These are phyloP conservation scores for Agrochola lota DNA, from an alignment of 2,888 invertebrate genomes.

Conservation along the genomic window DNA sequence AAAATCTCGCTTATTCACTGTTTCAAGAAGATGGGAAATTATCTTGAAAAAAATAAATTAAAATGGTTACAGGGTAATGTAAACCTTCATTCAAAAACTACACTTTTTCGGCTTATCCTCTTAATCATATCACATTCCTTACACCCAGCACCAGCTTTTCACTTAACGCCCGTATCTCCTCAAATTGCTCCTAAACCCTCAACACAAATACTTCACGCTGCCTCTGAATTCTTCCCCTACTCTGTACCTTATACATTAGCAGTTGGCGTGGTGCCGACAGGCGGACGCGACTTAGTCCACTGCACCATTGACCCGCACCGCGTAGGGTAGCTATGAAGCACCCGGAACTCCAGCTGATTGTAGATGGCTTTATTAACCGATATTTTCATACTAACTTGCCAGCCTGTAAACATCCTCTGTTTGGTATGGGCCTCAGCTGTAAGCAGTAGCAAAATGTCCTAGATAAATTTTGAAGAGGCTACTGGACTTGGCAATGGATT, in stretches of 20 bases:
- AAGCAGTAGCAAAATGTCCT: slow-evolving; percentile 32
- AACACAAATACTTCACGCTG: not conserved
- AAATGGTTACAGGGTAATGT: not conserved
- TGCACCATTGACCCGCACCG: slow-evolving; percentile 89
- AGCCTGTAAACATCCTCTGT: slow-evolving; percentile 30
- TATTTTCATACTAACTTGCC: slow-evolving; percentile 39
- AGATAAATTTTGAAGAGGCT: slow-evolving; percentile 30
- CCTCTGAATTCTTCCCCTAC: slow-evolving; percentile 41
- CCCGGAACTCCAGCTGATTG: slow-evolving; percentile 56
- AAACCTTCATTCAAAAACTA: not conserved
- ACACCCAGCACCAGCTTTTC: not conserved
- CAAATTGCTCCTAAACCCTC: not conserved
- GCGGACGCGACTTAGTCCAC: slow-evolving; percentile 88
- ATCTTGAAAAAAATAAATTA: too few relatives aligned
- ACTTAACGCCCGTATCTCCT: too few relatives aligned
- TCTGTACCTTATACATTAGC: slow-evolving; percentile 80
- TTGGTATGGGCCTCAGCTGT: slow-evolving; percentile 22
- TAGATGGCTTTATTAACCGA: slow-evolving; percentile 59
- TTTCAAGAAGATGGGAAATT: too few relatives aligned
- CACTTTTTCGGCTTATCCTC: not conserved
- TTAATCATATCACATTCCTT: not conserved
- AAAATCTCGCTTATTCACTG: not conserved
- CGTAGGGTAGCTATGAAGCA: slow-evolving; percentile 85
- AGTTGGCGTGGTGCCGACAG: slow-evolving; percentile 85
- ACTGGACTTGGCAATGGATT: slow-evolving; percentile 33